These are phyloP conservation scores for Teleiodes luculella DNA, from an alignment of 2,888 invertebrate species.

Conservation along the genomic window DNA sequence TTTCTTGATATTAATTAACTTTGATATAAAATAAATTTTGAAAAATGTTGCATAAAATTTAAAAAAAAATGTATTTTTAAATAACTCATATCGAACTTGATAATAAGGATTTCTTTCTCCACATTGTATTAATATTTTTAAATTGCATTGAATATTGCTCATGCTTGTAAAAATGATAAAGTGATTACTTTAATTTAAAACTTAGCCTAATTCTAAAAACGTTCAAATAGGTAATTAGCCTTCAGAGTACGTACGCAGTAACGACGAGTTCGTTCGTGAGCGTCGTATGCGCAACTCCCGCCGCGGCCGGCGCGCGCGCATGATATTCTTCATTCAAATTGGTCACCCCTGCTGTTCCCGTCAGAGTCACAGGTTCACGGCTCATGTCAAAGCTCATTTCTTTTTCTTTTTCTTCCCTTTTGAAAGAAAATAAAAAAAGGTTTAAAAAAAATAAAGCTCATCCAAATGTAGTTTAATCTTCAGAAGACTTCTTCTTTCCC, in stretches of 20 bases:
- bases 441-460: neutral
- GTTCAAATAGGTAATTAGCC: neutral
- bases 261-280: neutral
- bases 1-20: too few relatives aligned
- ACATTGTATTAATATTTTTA: too few relatives aligned
- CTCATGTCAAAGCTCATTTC: neutral
- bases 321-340: neutral
- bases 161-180: too few relatives aligned
- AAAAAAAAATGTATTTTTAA: too few relatives aligned
- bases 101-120: too few relatives aligned
- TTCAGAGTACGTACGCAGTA: neutral
- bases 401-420: slow-evolving; percentile 1
- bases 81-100: too few relatives aligned
- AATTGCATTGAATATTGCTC: too few relatives aligned
- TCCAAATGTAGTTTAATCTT: neutral
- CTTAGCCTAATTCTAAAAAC: neutral
- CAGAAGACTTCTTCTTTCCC: neutral
- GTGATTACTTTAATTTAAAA: too few relatives aligned
- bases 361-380: neutral
- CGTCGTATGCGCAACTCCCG: neutral
- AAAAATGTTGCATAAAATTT: too few relatives aligned
- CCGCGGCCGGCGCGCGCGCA: neutral
- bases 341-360: neutral
- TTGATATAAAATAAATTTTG: too few relatives aligned
- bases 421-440: neutral